Percentiles rank a stretch among this genome's conserved stretches.
phyloP scores from a whole-genome alignment of 37 sponge, comb jelly and placozoan genomes.

The Chondrilla cf. caribensis region DNA sequence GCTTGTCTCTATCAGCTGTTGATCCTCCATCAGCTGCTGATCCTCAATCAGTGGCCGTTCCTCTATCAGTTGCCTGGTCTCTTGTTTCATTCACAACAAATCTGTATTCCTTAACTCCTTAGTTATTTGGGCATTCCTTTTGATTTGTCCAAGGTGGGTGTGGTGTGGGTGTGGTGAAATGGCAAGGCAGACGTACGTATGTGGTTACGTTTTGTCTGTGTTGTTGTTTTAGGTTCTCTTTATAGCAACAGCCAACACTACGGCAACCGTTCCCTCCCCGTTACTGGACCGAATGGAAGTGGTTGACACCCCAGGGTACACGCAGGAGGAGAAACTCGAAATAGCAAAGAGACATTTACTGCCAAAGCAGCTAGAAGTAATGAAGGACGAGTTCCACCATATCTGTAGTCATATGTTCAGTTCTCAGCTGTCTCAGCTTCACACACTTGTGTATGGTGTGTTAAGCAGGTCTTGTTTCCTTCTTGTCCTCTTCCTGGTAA shows the following conservation, averaged over 20 bases:
- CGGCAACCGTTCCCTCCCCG: slow-evolving; percentile 66
- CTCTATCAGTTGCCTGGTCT: too few relatives aligned
- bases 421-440: background rate
- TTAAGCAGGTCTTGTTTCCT: background rate
- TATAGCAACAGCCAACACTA: slow-evolving; percentile 88
- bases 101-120: too few relatives aligned
- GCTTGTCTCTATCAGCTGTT: too few relatives aligned
- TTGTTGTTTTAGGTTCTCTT: slow-evolving; percentile 84
- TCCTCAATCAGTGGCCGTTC: too few relatives aligned
- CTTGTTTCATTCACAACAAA: too few relatives aligned
- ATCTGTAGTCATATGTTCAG: background rate
- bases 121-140: slow-evolving; percentile 79
- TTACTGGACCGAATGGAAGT: slow-evolving; percentile 91
- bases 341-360: slow-evolving; percentile 77
- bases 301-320: slow-evolving; percentile 81
- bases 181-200: too few relatives aligned
- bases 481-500: too few relatives aligned
- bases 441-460: slow-evolving; percentile 20
- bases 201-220: too few relatives aligned
- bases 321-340: slow-evolving; percentile 81
- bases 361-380: slow-evolving; percentile 74
- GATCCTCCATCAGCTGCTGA: too few relatives aligned
- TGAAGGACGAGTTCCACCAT: background rate
- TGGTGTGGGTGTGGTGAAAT: too few relatives aligned
- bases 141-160: slow-evolving; percentile 70